Evolutionary conservation across 2,888 invertebrate genomes (phyloP).

Genomic region (Cecidostiba fungosa): DNA sequence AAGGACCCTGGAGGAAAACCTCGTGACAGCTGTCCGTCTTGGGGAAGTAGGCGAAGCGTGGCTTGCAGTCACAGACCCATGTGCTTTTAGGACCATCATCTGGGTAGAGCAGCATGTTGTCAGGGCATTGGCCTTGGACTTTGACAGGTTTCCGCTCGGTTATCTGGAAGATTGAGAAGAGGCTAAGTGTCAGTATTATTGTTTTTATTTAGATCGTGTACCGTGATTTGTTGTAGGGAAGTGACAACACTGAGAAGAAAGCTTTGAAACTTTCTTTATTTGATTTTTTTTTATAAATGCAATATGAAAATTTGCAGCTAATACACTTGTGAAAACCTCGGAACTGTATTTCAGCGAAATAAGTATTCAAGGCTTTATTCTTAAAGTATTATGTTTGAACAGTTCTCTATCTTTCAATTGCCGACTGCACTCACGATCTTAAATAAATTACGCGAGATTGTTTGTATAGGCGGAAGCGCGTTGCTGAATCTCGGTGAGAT

Average conservation of each 20-base stretch:
- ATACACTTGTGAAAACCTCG: no score
- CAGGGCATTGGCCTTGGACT: constrained; percentile 83
- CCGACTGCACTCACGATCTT: background rate
- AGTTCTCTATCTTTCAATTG: background rate
- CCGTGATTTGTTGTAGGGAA: no score
- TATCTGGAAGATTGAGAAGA: constrained; percentile 65
- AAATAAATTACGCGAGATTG: background rate
- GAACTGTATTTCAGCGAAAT: no score
- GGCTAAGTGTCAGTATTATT: constrained; percentile 1
- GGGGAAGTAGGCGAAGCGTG: constrained; percentile 83
- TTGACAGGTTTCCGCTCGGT: constrained; percentile 81
- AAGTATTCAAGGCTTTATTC: background rate
- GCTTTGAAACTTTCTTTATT: no score
- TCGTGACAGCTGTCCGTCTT: constrained; percentile 84
- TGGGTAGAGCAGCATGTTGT: constrained; percentile 86
- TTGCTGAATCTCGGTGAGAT: no score
- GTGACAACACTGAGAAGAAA: background rate
- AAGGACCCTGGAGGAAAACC: constrained; percentile 86
- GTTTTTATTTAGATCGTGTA: background rate
- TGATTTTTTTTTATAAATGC: background rate
- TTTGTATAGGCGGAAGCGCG: background rate
- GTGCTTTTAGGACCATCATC: constrained; percentile 84
- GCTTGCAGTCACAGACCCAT: constrained; percentile 83
- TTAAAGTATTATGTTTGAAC: background rate
- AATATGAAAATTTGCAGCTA: background rate